Evolutionary conservation across 1,140 invertebrate species (phyloP).

Genomic region (Chymomyza costata): DNA sequence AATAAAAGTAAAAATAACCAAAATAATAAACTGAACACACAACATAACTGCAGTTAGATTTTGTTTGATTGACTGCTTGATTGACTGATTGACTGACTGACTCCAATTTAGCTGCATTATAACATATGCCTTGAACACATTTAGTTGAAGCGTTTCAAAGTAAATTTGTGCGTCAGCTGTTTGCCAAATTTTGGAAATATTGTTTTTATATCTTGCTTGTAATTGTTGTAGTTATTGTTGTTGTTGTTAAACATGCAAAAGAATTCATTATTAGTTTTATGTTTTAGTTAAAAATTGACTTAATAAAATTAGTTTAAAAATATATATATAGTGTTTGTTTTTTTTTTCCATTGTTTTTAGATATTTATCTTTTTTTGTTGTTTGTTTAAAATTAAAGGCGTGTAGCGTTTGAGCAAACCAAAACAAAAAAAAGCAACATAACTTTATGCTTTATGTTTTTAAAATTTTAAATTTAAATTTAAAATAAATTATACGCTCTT

Average conservation of each 20-base stretch:
- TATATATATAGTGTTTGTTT: neutral
- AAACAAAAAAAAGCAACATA: constrained; percentile 18
- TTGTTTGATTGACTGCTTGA: no score
- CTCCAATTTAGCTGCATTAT: no score
- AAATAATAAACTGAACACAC: neutral
- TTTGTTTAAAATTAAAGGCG: constrained; percentile 19
- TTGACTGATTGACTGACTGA: no score
- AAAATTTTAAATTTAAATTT: constrained; percentile 38
- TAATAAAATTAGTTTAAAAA: constrained; percentile 21
- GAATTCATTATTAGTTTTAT: constrained; percentile 20
- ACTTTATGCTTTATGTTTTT: no score
- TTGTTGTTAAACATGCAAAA: constrained; percentile 21
- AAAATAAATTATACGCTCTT: constrained; percentile 3
- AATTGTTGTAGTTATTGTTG: constrained; percentile 7
- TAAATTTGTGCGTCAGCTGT: no score
- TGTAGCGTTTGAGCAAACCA: constrained; percentile 28
- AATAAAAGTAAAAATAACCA: constrained; percentile 1
- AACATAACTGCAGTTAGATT: no score
- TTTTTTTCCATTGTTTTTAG: neutral
- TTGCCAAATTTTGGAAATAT: no score
- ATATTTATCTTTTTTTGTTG: constrained; percentile 5
- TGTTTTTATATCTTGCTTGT: no score
- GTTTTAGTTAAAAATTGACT: constrained; percentile 9
- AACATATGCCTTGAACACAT: constrained; percentile 2
- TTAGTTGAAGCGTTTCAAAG: neutral